Evolutionary conservation across 2,113 vertebrate genomes (phyloP).

Genomic region (Mugil cephalus): DNA sequence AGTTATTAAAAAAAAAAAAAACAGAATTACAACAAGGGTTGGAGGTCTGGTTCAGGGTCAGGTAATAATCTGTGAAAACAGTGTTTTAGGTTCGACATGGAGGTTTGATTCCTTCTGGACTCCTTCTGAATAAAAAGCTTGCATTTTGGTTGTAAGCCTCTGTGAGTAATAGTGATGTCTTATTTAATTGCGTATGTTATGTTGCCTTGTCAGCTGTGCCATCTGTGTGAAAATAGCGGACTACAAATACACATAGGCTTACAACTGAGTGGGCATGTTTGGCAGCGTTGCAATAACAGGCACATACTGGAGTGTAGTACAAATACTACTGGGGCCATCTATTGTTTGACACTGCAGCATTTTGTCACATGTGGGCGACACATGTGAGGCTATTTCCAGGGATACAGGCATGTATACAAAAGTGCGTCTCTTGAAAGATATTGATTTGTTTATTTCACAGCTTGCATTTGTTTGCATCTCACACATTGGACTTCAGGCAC

Average conservation of each 20-base stretch:
- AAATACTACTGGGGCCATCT: background rate
- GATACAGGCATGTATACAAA: conserved; percentile 8
- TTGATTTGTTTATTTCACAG: conserved; percentile 65
- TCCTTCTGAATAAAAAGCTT: conserved; percentile 2
- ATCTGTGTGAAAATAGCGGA: conserved; percentile 44
- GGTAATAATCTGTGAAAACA: background rate
- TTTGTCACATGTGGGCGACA: conserved; percentile 15
- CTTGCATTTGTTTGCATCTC: conserved; percentile 39
- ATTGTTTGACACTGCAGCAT: conserved; percentile 1
- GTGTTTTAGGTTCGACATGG: conserved; percentile 18
- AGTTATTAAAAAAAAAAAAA: conserved; percentile 13
- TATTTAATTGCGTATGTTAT: conserved; percentile 28
- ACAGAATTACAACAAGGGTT: conserved; percentile 6
- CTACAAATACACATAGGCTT: conserved; percentile 9
- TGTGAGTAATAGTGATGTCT: conserved; percentile 18
- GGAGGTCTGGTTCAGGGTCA: conserved; percentile 3
- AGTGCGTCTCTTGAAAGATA: conserved; percentile 37
- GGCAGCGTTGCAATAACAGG: conserved; percentile 14
- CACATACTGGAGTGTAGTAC: conserved; percentile 1
- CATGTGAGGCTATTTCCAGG: conserved; percentile 11
- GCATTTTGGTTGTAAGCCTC: conserved; percentile 1
- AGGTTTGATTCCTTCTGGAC: background rate
- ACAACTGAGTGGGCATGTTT: conserved; percentile 54
- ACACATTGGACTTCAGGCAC: conserved; percentile 31
- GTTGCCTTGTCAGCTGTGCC: conserved; percentile 34